Percentiles rank a stretch among this genome's conserved stretches.
Evolutionary conservation across 2,113 vertebrate genomes (phyloP).

Genomic region (Tupaia chinensis): DNA sequence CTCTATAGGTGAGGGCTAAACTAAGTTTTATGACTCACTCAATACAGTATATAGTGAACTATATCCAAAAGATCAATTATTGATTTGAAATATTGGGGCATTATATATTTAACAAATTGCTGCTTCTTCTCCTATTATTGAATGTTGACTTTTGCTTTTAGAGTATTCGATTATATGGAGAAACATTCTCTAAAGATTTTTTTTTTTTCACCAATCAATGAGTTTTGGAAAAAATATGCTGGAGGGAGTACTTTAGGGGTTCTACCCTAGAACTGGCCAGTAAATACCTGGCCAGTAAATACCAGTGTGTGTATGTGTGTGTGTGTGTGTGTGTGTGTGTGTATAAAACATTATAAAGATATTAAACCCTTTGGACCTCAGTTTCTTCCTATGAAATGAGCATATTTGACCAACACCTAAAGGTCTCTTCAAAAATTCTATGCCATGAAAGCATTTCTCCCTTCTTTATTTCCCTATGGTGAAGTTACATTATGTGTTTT

Average conservation of each 20-base stretch:
- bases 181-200: neutral
- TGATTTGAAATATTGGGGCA: neutral
- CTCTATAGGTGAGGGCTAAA: neutral
- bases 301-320: neutral
- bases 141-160: conserved; percentile 25
- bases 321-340: neutral
- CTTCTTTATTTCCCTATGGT: neutral
- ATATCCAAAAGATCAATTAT: neutral
- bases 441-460: neutral
- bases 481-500: neutral
- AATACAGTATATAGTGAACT: neutral
- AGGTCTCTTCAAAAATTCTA: neutral
- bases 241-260: neutral
- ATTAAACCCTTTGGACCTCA: neutral
- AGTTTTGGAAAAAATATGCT: neutral
- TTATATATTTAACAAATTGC: neutral
- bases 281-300: too few relatives aligned
- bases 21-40: neutral
- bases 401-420: neutral
- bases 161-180: neutral
- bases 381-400: neutral
- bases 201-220: neutral
- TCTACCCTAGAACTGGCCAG: neutral
- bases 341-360: neutral
- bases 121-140: neutral